Evolutionary conservation across 2,113 vertebrate species (phyloP).

Genomic region (Melanostigma gelatinosum): DNA sequence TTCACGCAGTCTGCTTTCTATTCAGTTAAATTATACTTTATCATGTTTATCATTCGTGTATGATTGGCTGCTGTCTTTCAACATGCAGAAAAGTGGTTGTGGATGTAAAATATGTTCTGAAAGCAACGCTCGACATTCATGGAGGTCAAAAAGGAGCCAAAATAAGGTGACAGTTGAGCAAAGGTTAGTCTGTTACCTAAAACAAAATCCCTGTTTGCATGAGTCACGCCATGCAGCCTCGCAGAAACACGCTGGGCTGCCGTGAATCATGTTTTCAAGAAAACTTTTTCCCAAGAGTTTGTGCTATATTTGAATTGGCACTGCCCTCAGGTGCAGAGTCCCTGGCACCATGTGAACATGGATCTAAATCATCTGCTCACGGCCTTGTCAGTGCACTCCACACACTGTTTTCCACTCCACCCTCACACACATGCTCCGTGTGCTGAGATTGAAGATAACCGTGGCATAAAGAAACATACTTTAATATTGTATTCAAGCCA

Average conservation of each 20-base stretch:
- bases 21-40: not conserved
- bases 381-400: constrained; percentile 42
- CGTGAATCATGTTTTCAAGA: constrained; percentile 75
- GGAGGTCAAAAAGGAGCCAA: constrained; percentile 33
- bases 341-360: constrained; percentile 60
- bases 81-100: not conserved
- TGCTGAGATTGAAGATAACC: not conserved
- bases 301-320: constrained; percentile 81
- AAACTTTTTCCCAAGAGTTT: constrained; percentile 71
- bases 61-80: not conserved
- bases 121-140: not conserved
- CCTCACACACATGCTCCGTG: constrained; percentile 17
- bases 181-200: constrained; percentile 67
- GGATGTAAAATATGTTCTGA: constrained; percentile 12
- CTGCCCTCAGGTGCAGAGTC: constrained; percentile 56
- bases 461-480: not conserved
- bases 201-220: constrained; percentile 70
- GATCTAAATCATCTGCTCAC: constrained; percentile 70
- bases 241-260: constrained; percentile 58
- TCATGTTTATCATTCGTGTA: not conserved
- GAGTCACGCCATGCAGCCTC: constrained; percentile 61
- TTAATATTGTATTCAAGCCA: not conserved
- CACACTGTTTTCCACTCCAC: constrained; percentile 53
- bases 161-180: constrained; percentile 48
- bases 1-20: constrained; percentile 12